Evolutionary conservation across 2,113 vertebrate species (phyloP), one percentile per base, ranked within the genome.

Genomic region (Tyrannus savana): DNA sequence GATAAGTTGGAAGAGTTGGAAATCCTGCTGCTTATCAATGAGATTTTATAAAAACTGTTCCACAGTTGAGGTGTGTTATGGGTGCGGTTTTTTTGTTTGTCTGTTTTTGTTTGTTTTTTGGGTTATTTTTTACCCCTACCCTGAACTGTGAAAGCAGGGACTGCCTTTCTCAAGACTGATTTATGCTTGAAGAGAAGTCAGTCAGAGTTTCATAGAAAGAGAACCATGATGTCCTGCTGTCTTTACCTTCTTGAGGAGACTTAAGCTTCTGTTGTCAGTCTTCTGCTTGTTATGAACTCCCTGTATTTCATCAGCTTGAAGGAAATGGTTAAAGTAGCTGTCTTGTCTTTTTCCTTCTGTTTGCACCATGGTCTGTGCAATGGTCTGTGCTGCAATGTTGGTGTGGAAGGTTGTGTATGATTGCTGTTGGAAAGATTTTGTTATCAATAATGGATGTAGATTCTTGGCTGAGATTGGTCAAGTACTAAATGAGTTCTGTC

Each of bases 91-190:
- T 3, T 19, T 37, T 24, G 14, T 7, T 42, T 63, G 4, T 23
- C 50, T 76, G 21, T 6, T 28, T 84, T 74, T 19, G 11, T 33
- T 28, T 58, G 3, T n/a, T 30, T 21, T 12, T 62, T 23, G 41
- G 6, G 16, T 5, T 12, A 12, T 49, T 49, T 77, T 77, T 50
- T 39, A 19, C 25, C 19, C 12, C 7, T 74, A 44, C 12, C 15
- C 12, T 0, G 0, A 64, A 12, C 1, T 59, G 5, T 77, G 18
- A 50, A 68, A 35, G 7, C 31, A 37, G 6, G 3, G 3, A 75
- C 47, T 87, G 2, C 8, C 14, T 71, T 89, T 71, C 25, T 77
- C 10, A 50, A 28, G 7, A 41, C 50, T n/a, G 14, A 15, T 75
- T 52, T 79, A 5, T 33, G 7, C 25, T 78, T 42, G 23, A 75